A percentile compares a stretch with the other conserved stretches of the same genome.
phyloP scores from a whole-genome alignment of 1,140 invertebrate genomes.

The Pentalonia nigronervosa region DNA sequence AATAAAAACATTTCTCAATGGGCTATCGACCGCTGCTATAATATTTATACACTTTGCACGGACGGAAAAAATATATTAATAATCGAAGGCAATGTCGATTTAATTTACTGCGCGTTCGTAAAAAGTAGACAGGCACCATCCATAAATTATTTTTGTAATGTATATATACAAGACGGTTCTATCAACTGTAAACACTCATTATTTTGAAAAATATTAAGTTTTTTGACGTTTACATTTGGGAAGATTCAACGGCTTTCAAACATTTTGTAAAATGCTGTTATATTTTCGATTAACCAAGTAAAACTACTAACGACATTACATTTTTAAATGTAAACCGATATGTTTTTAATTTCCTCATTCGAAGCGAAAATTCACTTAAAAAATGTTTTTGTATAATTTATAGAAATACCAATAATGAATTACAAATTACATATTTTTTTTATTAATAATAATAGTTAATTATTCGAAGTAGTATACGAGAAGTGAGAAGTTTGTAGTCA shows the following conservation, averaged over 20 bases:
- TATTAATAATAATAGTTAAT: too few species aligned
- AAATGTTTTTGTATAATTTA: too few species aligned
- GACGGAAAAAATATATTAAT: conserved; percentile 14
- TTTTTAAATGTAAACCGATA: too few species aligned
- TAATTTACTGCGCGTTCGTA: not conserved
- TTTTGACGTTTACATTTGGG: not conserved
- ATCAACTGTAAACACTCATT: not conserved
- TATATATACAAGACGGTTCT: not conserved
- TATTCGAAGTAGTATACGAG: too few species aligned
- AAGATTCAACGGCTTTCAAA: not conserved
- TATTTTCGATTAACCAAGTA: not conserved
- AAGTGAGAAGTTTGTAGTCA: too few species aligned
- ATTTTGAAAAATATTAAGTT: not conserved
- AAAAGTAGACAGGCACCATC: not conserved
- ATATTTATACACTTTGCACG: not conserved
- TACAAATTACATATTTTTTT: too few species aligned
- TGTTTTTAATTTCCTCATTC: too few species aligned
- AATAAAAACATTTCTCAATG: not conserved
- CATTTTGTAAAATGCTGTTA: not conserved
- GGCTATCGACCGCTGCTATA: not conserved
- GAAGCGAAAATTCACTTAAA: too few species aligned
- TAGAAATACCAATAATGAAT: too few species aligned
- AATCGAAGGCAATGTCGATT: conserved; percentile 13
- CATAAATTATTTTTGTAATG: not conserved
- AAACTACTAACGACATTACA: not conserved